Percentiles rank a stretch among this genome's conserved stretches.
Evolutionary conservation across 2,113 vertebrate species (phyloP).

Genomic region (Noctilio leporinus): DNA sequence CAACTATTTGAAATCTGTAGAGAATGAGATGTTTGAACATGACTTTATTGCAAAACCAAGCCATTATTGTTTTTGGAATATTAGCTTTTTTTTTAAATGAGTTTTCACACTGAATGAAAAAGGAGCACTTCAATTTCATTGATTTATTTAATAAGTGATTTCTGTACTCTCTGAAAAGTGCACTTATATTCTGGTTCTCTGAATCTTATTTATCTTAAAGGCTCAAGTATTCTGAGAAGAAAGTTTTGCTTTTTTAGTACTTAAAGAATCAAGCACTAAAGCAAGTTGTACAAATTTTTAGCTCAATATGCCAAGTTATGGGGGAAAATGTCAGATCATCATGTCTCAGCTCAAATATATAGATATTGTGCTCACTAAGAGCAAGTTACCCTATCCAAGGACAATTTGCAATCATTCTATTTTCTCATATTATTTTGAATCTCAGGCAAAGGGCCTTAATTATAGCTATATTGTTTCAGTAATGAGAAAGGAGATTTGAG

Average conservation of each 20-base stretch:
- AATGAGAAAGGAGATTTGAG: constrained; percentile 23
- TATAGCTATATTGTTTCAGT: constrained; percentile 46
- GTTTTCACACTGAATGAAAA: constrained; percentile 44
- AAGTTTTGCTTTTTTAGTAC: background rate
- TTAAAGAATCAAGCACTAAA: background rate
- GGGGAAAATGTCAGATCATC: background rate
- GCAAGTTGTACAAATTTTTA: background rate
- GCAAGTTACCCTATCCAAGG: background rate
- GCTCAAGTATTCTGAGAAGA: background rate
- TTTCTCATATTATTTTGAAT: constrained; percentile 39
- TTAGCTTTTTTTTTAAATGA: constrained; percentile 49
- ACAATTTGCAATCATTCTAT: constrained; percentile 21
- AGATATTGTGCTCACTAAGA: background rate
- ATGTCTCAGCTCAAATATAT: background rate
- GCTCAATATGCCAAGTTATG: background rate
- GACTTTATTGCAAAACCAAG: constrained; percentile 17
- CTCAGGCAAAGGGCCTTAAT: constrained; percentile 19
- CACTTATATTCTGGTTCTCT: background rate
- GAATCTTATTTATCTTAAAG: background rate
- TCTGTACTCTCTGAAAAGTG: constrained; percentile 16
- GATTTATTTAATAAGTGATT: constrained; percentile 19
- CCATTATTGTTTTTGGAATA: constrained; percentile 46
- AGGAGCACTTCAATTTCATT: background rate
- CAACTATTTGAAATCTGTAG: constrained; percentile 3
- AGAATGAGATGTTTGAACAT: constrained; percentile 16